Evolutionary conservation across 2,888 invertebrate genomes (phyloP).

Genomic region (Cheilosia vulpina): DNA sequence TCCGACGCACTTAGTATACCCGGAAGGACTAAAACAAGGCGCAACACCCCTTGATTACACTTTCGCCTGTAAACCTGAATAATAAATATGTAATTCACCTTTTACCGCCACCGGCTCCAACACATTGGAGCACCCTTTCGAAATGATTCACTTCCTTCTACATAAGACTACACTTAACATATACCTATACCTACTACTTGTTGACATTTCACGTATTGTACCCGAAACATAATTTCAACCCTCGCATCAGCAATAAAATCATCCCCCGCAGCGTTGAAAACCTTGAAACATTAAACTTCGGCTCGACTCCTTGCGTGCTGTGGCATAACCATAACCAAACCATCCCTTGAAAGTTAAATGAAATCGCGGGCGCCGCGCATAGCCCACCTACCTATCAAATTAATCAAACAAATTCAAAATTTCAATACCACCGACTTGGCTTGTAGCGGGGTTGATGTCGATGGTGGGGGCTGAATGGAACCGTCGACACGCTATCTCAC

Average conservation of each 20-base stretch:
- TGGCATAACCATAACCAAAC: conserved; percentile 19
- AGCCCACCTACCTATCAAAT: conserved; percentile 48
- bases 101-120: neutral
- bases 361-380: conserved; percentile 33
- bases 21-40: conserved; percentile 10
- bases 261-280: conserved; percentile 31
- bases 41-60: conserved; percentile 38
- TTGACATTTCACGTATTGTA: conserved; percentile 60
- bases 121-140: neutral
- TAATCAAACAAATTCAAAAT: conserved; percentile 72
- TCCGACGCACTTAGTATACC: neutral
- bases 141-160: conserved; percentile 11
- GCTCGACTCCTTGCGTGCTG: conserved; percentile 49
- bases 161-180: neutral
- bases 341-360: conserved; percentile 26
- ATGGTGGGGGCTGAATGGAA: conserved; percentile 18
- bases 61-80: conserved; percentile 47
- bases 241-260: conserved; percentile 41
- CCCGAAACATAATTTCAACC: conserved; percentile 61
- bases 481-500: conserved; percentile 56
- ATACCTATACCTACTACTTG: conserved; percentile 42
- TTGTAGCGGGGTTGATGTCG: neutral
- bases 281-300: conserved; percentile 61
- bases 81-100: conserved; percentile 54
- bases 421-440: conserved; percentile 32